Evolutionary conservation across 2,113 vertebrate genomes (phyloP).

Genomic region (Phyllostomus discolor): DNA sequence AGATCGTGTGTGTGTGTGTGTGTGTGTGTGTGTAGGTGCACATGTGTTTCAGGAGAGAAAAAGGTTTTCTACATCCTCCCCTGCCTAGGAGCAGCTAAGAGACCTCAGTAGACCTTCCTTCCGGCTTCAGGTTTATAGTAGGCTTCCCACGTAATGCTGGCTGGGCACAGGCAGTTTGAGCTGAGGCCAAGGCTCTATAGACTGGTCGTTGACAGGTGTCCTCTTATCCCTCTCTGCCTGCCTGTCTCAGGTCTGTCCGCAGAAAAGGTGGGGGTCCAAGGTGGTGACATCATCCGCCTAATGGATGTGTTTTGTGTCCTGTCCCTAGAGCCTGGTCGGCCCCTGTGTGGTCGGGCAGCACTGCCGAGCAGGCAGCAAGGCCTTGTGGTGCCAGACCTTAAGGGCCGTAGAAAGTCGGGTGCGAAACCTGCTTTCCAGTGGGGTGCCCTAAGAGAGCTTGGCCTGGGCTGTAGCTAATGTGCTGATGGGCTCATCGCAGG

Average conservation of each 20-base stretch:
- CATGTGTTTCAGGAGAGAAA: not conserved
- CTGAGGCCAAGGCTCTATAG: not conserved
- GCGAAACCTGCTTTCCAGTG: constrained; percentile 43
- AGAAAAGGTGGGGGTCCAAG: not conserved
- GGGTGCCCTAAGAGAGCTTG: not conserved
- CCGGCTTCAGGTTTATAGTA: not conserved
- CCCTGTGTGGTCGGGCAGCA: constrained; percentile 24
- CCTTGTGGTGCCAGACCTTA: constrained; percentile 39
- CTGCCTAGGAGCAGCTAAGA: not conserved
- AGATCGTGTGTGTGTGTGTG: not conserved
- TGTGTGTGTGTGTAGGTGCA: not conserved
- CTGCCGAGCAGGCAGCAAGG: constrained; percentile 58
- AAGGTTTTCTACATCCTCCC: fast-evolving
- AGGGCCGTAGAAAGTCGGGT: constrained; percentile 70
- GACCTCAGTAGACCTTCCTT: not conserved
- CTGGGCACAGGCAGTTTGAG: not conserved
- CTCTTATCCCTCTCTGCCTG: not conserved
- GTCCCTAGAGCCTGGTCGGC: constrained; percentile 74
- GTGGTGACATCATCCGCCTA: not conserved
- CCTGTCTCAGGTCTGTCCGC: not conserved
- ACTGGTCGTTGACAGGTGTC: not conserved
- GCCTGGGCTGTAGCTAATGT: not conserved
- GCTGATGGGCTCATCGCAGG: not conserved
- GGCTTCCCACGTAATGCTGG: not conserved
- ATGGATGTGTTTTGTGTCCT: constrained; percentile 56